Evolutionary conservation across 2,888 invertebrate genomes (phyloP), one percentile per base, ranked within the genome.

Genomic region (Cremastobaeus sp.): DNA sequence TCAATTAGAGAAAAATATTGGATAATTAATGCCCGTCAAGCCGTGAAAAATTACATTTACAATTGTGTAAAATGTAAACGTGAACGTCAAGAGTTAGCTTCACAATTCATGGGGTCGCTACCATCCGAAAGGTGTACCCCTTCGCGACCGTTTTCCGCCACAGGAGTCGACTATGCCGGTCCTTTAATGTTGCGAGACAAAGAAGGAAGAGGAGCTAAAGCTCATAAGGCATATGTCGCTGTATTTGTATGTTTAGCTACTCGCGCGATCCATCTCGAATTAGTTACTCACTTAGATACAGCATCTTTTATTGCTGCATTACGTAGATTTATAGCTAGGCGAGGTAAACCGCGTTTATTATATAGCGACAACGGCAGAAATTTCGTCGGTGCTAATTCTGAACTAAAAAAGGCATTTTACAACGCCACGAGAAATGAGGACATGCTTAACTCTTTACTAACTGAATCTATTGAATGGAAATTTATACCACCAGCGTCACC

Each of bases 401-500:
- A 50, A 32, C 15, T 50, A 11, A n/a, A 25, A 25, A 3, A 8
- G 25, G 25, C 8, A 25, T 25, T 25, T 25, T 8, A 8, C 3
- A 25, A 37, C 15, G 37, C 3, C 5, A 45, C 25, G 1, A 12
- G 25, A 5, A 8, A 20, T 50, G n/a, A 8, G 3, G 28, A 50
- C 4, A 3, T 18, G 18, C 8, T 1, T 9, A 12, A 14, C 47
- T n/a, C n/a, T n/a, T n/a, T n/a, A n/a, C n/a, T n/a, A n/a, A n/a
- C n/a, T n/a, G n/a, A n/a, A n/a, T n/a, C n/a, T n/a, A n/a, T n/a
- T n/a, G n/a, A 50, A n/a, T 50, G 50, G 20, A 32, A 34, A 18
- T 50, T 34, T 34, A 50, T 50, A 6, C 81, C 81, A 4, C 77
- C 81, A 6, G 18, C 41, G 6, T 62, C 79, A 6, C 79, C 81